Conservation (phyloP, 2,113 vertebrate species). For the Pseudorasbora parva region DNA sequence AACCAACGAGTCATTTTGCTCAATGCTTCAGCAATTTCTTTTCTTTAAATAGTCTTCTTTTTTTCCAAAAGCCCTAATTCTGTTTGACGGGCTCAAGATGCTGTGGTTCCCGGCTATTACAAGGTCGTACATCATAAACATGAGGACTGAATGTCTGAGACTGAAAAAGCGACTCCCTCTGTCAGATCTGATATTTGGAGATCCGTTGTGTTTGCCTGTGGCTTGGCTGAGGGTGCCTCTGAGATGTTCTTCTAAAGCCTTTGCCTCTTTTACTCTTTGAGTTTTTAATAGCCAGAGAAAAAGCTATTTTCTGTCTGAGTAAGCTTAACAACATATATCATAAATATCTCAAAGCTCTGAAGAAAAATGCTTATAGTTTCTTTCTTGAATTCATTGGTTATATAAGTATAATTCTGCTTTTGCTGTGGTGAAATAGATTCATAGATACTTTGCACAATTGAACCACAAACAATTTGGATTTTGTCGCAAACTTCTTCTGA, state of each 20-base stretch:
- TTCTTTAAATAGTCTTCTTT: background rate
- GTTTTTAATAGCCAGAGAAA: slow-evolving; percentile 33
- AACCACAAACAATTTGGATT: background rate
- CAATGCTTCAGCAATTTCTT: background rate
- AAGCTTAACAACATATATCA: slow-evolving; percentile 26
- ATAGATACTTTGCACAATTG: background rate
- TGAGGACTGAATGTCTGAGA: slow-evolving; percentile 31
- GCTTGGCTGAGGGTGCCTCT: slow-evolving; percentile 23
- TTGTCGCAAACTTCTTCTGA: slow-evolving; percentile 13
- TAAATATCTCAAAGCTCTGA: slow-evolving; percentile 33
- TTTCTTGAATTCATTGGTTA: slow-evolving; percentile 2
- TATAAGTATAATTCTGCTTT: slow-evolving; percentile 13
- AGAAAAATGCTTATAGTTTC: slow-evolving; percentile 9
- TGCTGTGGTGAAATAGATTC: background rate
- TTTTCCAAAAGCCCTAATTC: slow-evolving; percentile 5
- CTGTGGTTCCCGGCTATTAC: slow-evolving; percentile 51
- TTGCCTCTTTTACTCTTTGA: slow-evolving; percentile 31
- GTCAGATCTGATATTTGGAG: slow-evolving; percentile 48
- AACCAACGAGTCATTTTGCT: background rate
- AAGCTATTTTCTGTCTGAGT: slow-evolving; percentile 36
- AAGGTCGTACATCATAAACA: slow-evolving; percentile 37
- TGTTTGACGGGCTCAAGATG: slow-evolving; percentile 52
- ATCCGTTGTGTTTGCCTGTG: slow-evolving; percentile 35
- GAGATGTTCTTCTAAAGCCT: slow-evolving; percentile 12
- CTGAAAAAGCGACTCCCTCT: slow-evolving; percentile 29